Conservation (phyloP, 2,797 vertebrate species). For the Oreortyx pictus region DNA sequence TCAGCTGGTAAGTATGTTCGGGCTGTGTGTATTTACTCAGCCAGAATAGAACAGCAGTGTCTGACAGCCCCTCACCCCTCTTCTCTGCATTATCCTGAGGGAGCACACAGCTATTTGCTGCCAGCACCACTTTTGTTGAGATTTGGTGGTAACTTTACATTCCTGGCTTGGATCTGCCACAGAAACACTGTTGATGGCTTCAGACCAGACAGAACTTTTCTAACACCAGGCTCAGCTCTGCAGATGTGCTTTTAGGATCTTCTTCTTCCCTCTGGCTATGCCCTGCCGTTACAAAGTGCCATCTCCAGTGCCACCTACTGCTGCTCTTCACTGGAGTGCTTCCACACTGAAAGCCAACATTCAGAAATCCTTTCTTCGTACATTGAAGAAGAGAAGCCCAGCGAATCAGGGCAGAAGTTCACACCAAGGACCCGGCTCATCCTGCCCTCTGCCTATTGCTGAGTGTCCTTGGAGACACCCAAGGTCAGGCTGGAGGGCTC, state of each 20-base stretch:
- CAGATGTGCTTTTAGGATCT: not conserved
- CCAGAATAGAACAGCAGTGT: not conserved
- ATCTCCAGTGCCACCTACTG: conserved; percentile 8
- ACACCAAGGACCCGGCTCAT: not conserved
- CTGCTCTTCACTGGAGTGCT: not conserved
- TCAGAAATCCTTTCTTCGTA: not conserved
- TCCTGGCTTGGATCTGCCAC: not conserved
- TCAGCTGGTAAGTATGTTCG: not conserved
- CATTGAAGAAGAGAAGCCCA: not conserved
- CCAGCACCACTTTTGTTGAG: not conserved
- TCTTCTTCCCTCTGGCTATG: not conserved
- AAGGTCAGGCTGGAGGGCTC: too few species aligned
- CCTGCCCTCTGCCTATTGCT: not conserved
- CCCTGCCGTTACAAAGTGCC: not conserved
- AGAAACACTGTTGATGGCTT: not conserved
- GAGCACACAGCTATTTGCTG: not conserved
- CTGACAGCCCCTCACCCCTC: not conserved
- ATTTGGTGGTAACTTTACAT: not conserved
- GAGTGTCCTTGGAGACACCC: too few species aligned
- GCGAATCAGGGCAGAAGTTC: not conserved
- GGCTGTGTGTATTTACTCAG: not conserved
- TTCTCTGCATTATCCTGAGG: not conserved
- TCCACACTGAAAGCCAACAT: not conserved
- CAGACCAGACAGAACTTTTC: not conserved
- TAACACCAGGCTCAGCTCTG: not conserved